Percentiles rank a stretch among this genome's conserved stretches.
These are phyloP conservation scores for Pantherophis vulpinus DNA, from an alignment of 2,797 vertebrate genomes.

Conservation along the genomic window DNA sequence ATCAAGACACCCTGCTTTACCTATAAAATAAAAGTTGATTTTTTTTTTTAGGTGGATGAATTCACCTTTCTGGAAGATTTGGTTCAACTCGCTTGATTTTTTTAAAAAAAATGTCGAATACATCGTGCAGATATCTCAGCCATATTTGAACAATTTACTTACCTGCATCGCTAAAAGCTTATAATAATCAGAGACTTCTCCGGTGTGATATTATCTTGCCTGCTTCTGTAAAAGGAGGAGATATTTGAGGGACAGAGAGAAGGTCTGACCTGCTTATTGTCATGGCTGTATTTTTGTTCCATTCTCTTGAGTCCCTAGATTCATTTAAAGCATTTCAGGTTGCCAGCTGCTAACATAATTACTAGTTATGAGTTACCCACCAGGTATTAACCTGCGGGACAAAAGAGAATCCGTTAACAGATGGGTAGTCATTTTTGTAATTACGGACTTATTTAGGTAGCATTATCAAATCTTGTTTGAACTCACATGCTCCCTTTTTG, in stretches of 20 bases:
- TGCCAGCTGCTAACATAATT: constrained; percentile 30
- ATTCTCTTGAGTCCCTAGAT: neutral
- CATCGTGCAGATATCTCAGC: neutral
- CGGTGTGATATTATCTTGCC: neutral
- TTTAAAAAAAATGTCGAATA: neutral
- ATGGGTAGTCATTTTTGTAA: constrained; percentile 1
- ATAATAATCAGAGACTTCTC: neutral
- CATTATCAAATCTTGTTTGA: neutral
- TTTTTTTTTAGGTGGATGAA: neutral
- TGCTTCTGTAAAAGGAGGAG: neutral
- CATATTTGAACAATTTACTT: neutral
- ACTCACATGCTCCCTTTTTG: neutral
- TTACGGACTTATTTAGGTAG: neutral
- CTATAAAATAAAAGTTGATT: neutral
- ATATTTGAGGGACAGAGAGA: neutral
- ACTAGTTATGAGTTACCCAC: constrained; percentile 3
- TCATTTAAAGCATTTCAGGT: neutral
- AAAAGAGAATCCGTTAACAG: neutral
- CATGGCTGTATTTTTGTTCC: neutral
- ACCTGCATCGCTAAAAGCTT: neutral
- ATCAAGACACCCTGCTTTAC: neutral
- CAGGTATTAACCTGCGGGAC: neutral
- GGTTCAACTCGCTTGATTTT: neutral
- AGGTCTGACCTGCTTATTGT: constrained; percentile 1
- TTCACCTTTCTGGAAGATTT: neutral